Base-by-base conservation (phyloP, 2,888 invertebrate species). In the Lepeophtheirus nordmannii region DNA sequence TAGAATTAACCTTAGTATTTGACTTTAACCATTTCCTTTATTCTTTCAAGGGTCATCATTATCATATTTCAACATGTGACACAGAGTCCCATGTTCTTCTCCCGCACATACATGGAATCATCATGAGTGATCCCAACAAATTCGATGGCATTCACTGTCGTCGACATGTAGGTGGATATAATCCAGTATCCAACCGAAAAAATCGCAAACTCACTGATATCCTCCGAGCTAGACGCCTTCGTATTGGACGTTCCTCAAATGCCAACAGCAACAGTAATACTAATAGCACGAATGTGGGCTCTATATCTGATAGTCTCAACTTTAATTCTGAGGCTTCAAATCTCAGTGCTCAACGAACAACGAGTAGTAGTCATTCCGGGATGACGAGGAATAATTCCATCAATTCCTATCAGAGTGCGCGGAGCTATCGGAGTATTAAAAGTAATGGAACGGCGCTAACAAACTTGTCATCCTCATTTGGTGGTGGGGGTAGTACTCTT, bases 401-500 rank as follows among this genome's bases (percentile, higher is more conserved):
- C 37, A 60, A 60, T 38, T 60, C 60, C 37, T 60, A 60, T 38
- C 60, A 60, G 39, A 60, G 60, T 37, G 60, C 37, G 1, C 9
- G 60, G 39, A 57, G 57, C 23, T 20, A 23, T 30, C 9, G 57
- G n/a, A 60, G 60, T 23, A 60, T 38, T 17, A 38, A 30, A 17
- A 60, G 37, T 11, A 60, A 30, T 37, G 39, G 30, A 38, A 60
- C 60, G 1, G 60, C 60, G 10, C 39, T 60, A 10, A 60, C 60
- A 14, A 60, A 38, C 14, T 10, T 60, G 30, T 14, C 60, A 10
- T 30, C 37, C 60, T 60, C 60, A 17, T 46, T 46, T 46, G 53
- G 53, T 5, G 53, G 53, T n/a, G 53, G 53, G 17, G 8, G 53
- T 5, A 8, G 53, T 8, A 17, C 3, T 30, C 2, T 30, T 30